phyloP scores from a whole-genome alignment of 2,797 vertebrate species.

The Columba guinea region DNA sequence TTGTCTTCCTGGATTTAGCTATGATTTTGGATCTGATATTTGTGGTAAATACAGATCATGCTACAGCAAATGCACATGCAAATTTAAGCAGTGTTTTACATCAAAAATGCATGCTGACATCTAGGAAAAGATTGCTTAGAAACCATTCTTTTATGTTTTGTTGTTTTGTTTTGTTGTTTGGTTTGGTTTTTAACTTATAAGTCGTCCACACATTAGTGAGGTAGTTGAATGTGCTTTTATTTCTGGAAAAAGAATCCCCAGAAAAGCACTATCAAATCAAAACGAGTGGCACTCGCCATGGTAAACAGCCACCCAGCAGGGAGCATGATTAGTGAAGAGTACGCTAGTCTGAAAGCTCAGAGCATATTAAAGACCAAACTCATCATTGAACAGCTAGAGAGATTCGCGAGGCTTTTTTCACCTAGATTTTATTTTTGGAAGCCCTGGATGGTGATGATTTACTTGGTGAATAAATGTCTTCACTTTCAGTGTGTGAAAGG shows the following conservation, averaged over 20 bases:
- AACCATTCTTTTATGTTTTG: background rate
- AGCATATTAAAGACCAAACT: conserved; percentile 12
- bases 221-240: conserved; percentile 48
- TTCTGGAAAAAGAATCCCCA: conserved; percentile 4
- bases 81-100: background rate
- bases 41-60: background rate
- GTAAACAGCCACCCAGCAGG: background rate
- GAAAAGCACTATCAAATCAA: conserved; percentile 1
- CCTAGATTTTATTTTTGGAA: background rate
- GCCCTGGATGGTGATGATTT: background rate
- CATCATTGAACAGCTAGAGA: background rate
- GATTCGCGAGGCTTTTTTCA: background rate
- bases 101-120: background rate
- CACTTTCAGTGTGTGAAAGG: background rate
- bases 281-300: background rate
- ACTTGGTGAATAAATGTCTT: background rate
- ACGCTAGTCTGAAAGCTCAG: background rate
- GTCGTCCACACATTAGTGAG: conserved; percentile 38
- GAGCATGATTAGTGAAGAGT: background rate
- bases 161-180: background rate
- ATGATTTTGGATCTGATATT: background rate
- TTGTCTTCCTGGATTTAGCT: background rate
- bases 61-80: background rate
- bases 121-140: background rate
- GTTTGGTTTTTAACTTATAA: background rate